Base-by-base conservation (phyloP, 2,113 vertebrate species). In the zebrafish (Danio rerio) region DNA sequence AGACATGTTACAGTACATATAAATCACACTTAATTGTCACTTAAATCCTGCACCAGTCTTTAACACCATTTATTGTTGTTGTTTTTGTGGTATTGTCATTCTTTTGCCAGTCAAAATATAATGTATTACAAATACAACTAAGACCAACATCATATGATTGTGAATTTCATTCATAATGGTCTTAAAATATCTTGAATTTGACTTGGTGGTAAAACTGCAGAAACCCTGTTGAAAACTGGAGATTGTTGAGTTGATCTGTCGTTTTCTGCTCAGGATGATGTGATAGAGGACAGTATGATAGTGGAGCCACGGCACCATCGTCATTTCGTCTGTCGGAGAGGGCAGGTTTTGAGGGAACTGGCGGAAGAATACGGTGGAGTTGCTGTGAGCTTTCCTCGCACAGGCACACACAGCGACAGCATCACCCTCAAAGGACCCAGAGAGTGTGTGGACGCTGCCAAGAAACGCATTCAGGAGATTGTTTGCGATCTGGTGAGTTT, bases 341-440 rank as follows among this genome's bases (percentile, higher is more conserved):
- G 92, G 4, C 94, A 95, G 81, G 91, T 95, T 69, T 90, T 96
- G 81, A 88, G 90, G 61, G 93, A 95, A 89, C 91, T 96, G 77
- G 89, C 91, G 0, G 94, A 95, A 80, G 94, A 95, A 70, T 96
- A 94, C n/a, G 95, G 94, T 0, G 94, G 93, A 0, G 93, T 96
- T 16, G 92, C 92, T 0, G 93, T 96, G 80, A 94, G 91, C 86
- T 95, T 96, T 77, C 93, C 95, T 11, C 92, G 92, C 2, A 95
- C 93, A 0, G 94, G 94, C 0, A 89, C 91, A 12, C 91, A 93
- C 85, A 95, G 91, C 21, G 92, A 93, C 87, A 88, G 86, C 11
- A 89, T 96, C 81, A 94, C 86, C 5, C 89, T 95, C 73, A 96
- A 94, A 86, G 94, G 94, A 20, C 93, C 94, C 12, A 94, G 94